Base-by-base conservation (phyloP, 2,113 vertebrate species). In the Dicaeum eximium region DNA sequence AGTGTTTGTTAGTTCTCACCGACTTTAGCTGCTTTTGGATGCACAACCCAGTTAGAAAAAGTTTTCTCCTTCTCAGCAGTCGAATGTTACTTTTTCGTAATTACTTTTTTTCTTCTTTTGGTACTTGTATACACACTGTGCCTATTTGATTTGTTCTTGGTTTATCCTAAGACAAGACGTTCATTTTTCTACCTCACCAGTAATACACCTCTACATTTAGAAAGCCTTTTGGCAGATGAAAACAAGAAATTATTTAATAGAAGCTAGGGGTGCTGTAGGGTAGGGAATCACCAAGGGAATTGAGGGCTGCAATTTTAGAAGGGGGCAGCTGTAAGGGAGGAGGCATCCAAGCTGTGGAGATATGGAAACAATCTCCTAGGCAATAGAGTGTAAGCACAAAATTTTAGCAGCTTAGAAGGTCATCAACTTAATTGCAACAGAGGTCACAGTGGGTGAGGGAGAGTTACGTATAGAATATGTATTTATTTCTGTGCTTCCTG, bases 341-440 rank as follows among this genome's bases (percentile, higher is more conserved):
- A 96, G 91, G 44, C 30, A 81, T 66, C 47, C 42, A 90, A 74
- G 70, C 57, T 86, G 70, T 85, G 66, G 65, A 87, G 82, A 40
- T 90, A 65, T 16, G 15, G 84, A 92, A 95, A 96, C 56, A 33
- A 62, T 87, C 91, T 96, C 90, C 92, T 85, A 85, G 92, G 91
- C 92, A 95, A 81, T 78, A 53, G 78, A 92, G 51, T 54, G 61
- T 85, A 77, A 93, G 85, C 66, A 92, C 70, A 95, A 90, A 93
- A 81, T 93, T 94, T 90, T 94, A 94, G 62, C 74, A 79, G 79
- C 93, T 93, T 74, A 82, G 84, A 94, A 96, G 82, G 86, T 93
- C 91, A 79, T 37, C 1, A 7, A 79, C 57, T 90, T 88, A 88
- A 75, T 82, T 79, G 66, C 53, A 75, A n/a, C 13, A 53, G 85